phyloP scores from a whole-genome alignment of 1,140 invertebrate genomes.

The Whitmania pigra region DNA sequence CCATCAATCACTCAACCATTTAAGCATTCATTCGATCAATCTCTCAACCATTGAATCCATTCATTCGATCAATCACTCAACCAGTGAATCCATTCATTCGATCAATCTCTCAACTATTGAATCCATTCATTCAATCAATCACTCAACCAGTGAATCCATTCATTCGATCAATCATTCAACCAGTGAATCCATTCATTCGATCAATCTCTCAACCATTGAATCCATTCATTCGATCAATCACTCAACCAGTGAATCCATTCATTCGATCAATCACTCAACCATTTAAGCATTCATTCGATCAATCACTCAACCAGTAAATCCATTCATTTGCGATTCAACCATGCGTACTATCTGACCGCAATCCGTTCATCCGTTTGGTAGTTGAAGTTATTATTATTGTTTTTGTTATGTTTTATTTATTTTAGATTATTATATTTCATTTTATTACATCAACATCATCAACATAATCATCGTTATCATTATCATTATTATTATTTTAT shows the following conservation, averaged over 20 bases:
- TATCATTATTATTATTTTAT: too few relatives aligned
- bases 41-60: background rate
- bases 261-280: background rate
- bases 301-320: background rate
- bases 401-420: background rate
- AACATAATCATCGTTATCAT: too few relatives aligned
- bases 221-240: background rate
- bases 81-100: background rate
- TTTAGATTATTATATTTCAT: too few relatives aligned
- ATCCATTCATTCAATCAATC: background rate
- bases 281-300: background rate
- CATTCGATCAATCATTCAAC: background rate
- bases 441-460: too few relatives aligned
- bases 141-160: background rate
- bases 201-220: background rate
- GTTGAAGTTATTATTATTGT: slow-evolving; percentile 8
- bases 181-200: background rate
- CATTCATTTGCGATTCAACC: background rate
- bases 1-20: background rate
- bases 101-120: background rate
- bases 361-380: background rate
- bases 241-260: background rate
- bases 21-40: background rate
- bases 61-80: background rate
- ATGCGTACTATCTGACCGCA: background rate